Evolutionary conservation across 2,888 invertebrate genomes (phyloP).

Genomic region (Scelioninae gen. 1): DNA sequence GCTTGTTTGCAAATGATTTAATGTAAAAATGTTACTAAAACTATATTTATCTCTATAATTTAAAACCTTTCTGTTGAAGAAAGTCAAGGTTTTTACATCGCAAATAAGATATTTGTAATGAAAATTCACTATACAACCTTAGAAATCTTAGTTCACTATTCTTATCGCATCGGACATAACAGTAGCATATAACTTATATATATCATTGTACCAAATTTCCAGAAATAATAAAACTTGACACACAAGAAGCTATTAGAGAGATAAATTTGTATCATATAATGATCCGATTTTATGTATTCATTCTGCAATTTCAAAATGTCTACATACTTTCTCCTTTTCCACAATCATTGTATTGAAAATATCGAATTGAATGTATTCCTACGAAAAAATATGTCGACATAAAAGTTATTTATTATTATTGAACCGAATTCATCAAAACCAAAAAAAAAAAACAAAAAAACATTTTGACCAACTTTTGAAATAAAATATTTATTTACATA

Average conservation of each 20-base stretch:
- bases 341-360: background rate
- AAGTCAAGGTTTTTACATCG: background rate
- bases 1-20: slow-evolving; percentile 28
- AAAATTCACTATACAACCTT: background rate
- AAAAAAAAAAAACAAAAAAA: too few relatives aligned
- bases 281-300: slow-evolving; percentile 36
- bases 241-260: slow-evolving; percentile 49
- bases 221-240: slow-evolving; percentile 65
- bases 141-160: slow-evolving; percentile 43
- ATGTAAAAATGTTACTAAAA: background rate
- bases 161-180: slow-evolving; percentile 37
- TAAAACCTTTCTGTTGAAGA: background rate
- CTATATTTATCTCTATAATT: too few relatives aligned
- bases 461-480: too few relatives aligned
- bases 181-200: slow-evolving; percentile 29
- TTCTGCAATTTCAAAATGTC: slow-evolving; percentile 21
- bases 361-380: too few relatives aligned
- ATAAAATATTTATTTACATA: too few relatives aligned
- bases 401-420: too few relatives aligned
- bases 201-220: slow-evolving; percentile 56
- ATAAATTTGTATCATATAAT: slow-evolving; percentile 52
- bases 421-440: too few relatives aligned
- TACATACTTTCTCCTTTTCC: slow-evolving; percentile 5
- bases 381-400: too few relatives aligned
- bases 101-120: slow-evolving; percentile 7